Evolutionary conservation across 2,888 invertebrate species (phyloP).

Genomic region (Aleiodes leptofemur): DNA sequence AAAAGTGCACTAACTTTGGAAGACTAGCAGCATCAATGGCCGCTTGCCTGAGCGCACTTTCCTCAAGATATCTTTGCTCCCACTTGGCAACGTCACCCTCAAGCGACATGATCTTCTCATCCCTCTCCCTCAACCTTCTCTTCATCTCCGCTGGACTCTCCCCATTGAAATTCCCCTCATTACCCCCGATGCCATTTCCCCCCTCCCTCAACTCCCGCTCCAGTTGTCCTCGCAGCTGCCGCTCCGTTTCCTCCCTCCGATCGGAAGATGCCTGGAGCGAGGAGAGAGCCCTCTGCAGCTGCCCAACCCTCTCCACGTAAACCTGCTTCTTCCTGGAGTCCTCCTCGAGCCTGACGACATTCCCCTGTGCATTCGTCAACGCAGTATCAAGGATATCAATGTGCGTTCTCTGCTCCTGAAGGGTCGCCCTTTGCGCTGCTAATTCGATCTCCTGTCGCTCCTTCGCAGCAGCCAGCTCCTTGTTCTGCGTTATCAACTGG

Average conservation of each 20-base stretch:
- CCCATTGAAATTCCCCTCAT: constrained; percentile 75
- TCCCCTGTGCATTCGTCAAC: constrained; percentile 92
- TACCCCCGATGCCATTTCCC: constrained; percentile 66
- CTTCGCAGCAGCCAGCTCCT: constrained; percentile 91
- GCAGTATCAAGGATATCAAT: constrained; percentile 95
- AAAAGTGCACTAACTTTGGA: constrained; percentile 67
- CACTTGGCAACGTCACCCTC: constrained; percentile 90
- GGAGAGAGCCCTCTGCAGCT: constrained; percentile 87
- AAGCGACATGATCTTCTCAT: constrained; percentile 83
- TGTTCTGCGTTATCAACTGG: constrained; percentile 91
- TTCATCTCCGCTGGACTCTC: constrained; percentile 81
- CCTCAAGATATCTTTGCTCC: constrained; percentile 91
- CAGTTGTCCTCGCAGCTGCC: constrained; percentile 88
- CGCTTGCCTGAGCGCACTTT: constrained; percentile 86
- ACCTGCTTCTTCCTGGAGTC: constrained; percentile 92
- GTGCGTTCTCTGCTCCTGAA: constrained; percentile 94
- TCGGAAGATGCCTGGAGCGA: constrained; percentile 90
- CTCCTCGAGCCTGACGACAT: constrained; percentile 91
- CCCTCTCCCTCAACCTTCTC: constrained; percentile 81
- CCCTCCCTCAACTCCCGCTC: constrained; percentile 87
- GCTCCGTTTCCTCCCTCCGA: constrained; percentile 89
- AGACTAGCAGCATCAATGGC: constrained; percentile 85
- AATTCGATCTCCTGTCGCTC: constrained; percentile 95
- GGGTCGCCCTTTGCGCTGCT: constrained; percentile 90
- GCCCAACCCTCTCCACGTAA: constrained; percentile 89